A percentile compares a stretch with the other conserved stretches of the same genome.
These are phyloP conservation scores for Halcyon leucocephala DNA, from an alignment of 2,797 vertebrate species.

Conservation along the genomic window DNA sequence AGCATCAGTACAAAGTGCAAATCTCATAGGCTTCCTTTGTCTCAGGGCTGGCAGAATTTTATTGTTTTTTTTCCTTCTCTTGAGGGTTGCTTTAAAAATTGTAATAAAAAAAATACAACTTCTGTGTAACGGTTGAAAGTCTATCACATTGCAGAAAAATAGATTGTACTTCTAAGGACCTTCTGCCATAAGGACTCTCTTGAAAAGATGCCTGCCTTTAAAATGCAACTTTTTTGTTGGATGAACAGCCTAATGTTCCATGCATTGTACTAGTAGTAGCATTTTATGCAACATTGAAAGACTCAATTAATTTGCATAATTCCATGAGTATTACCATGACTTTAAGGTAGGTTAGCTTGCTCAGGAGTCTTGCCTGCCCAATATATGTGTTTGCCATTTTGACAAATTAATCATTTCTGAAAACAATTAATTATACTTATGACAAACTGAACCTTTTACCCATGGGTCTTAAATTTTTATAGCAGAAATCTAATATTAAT, in stretches of 20 bases:
- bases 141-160: constrained; percentile 87
- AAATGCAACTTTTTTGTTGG: constrained; percentile 91
- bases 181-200: constrained; percentile 86
- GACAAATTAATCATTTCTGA: constrained; percentile 96
- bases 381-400: constrained; percentile 84
- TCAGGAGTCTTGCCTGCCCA: constrained; percentile 84
- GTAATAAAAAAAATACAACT: constrained; percentile 74
- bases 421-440: constrained; percentile 99
- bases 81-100: constrained; percentile 72
- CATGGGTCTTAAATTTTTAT: constrained; percentile 87
- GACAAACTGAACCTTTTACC: constrained; percentile 93
- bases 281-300: constrained; percentile 99
- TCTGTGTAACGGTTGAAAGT: constrained; percentile 76
- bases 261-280: constrained; percentile 95
- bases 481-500: constrained; percentile 89
- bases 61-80: constrained; percentile 42
- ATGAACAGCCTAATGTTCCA: constrained; percentile 99
- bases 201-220: constrained; percentile 87
- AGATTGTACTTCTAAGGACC: constrained; percentile 85
- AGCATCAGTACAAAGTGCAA: constrained; percentile 26
- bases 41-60: constrained; percentile 26
- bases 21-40: constrained; percentile 53
- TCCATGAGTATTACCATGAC: constrained; percentile 92
- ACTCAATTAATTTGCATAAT: constrained; percentile 99
- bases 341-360: constrained; percentile 92